phyloP scores from a whole-genome alignment of 2,113 vertebrate species.

The Toxostoma redivivum region DNA sequence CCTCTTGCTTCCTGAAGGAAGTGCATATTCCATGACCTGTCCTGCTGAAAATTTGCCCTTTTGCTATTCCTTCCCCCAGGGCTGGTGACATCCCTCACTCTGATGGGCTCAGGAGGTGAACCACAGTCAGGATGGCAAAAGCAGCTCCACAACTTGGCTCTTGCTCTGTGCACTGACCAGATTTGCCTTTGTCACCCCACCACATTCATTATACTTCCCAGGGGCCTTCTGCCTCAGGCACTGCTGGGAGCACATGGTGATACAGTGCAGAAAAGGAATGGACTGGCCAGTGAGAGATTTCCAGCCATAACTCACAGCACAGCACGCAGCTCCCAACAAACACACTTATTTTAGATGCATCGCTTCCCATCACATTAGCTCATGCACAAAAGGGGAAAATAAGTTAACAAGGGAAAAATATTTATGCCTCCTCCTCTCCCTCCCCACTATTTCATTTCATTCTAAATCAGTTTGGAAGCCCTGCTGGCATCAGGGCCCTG shows the following conservation, averaged over 20 bases:
- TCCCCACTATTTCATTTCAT: neutral
- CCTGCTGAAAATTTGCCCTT: neutral
- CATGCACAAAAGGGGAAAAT: neutral
- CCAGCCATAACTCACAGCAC: neutral
- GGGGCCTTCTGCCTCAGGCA: neutral
- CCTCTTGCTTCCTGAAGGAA: neutral
- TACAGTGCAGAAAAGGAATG: fast-evolving
- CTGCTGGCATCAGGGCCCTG: neutral
- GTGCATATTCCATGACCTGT: fast-evolving
- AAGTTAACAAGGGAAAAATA: slow-evolving; percentile 17
- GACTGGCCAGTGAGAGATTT: neutral
- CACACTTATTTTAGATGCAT: neutral
- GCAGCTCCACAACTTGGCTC: neutral
- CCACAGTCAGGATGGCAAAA: fast-evolving
- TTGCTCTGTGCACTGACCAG: neutral
- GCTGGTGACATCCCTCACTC: neutral
- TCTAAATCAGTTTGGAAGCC: neutral
- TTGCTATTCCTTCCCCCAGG: neutral
- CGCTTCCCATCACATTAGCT: neutral
- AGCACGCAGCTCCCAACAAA: neutral
- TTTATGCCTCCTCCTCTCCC: neutral
- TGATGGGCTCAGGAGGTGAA: neutral
- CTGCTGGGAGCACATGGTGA: neutral
- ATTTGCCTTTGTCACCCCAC: neutral
- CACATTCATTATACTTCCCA: neutral